Conservation (phyloP, 2,113 vertebrate genomes). For the Narcine bancroftii region DNA sequence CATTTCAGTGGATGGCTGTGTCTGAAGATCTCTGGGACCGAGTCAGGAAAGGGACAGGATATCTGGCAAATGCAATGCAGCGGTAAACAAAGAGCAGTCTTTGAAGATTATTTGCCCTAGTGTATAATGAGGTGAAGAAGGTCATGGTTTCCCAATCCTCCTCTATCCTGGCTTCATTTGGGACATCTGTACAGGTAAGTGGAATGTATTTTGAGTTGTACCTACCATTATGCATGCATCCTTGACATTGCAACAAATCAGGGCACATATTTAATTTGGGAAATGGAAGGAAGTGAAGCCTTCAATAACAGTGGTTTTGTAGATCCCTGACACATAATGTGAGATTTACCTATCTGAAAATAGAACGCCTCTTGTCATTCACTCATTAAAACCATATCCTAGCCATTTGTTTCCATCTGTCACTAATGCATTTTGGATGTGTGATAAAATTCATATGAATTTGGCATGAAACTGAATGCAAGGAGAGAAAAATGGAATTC, state of each 20-base stretch:
- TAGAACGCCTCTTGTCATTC: not conserved
- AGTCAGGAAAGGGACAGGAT: not conserved
- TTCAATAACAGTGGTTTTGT: not conserved
- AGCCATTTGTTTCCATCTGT: too few species aligned
- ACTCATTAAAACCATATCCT: not conserved
- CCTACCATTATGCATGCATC: conserved; percentile 40
- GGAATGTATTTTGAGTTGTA: conserved; percentile 17
- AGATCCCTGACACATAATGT: not conserved
- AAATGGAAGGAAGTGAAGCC: conserved; percentile 42
- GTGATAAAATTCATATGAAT: not conserved
- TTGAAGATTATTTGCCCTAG: conserved; percentile 4
- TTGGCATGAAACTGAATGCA: not conserved
- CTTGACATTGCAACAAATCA: conserved; percentile 46
- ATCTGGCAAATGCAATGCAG: conserved; percentile 21
- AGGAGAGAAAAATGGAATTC: not conserved
- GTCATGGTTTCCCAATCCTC: not conserved
- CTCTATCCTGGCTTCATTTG: not conserved
- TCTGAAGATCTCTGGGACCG: not conserved
- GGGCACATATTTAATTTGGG: conserved; percentile 47
- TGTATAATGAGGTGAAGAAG: not conserved
- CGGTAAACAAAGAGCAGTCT: not conserved
- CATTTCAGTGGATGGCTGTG: not conserved
- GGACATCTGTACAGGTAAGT: not conserved
- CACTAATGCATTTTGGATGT: not conserved
- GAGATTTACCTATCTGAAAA: not conserved